Conservation (phyloP, 1,140 invertebrate genomes). For the Drosophila pectinifera region DNA sequence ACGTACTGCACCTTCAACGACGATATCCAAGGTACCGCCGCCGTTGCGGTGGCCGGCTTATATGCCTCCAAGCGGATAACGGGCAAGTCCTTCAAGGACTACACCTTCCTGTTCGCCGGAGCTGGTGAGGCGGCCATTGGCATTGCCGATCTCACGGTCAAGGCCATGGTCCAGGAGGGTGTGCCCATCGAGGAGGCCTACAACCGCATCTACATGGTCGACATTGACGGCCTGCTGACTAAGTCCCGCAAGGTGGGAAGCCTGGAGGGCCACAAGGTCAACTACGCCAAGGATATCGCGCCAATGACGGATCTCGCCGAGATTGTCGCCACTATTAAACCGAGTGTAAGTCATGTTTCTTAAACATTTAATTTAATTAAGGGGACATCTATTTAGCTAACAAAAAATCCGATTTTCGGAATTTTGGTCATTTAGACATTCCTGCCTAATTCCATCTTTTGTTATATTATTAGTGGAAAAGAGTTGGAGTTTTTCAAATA, state of each 20-base stretch:
- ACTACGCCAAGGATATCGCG: slow-evolving; percentile 93
- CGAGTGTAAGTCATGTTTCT: slow-evolving; percentile 86
- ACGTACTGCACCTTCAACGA: slow-evolving; percentile 98
- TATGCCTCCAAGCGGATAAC: slow-evolving; percentile 93
- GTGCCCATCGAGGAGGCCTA: slow-evolving; percentile 89
- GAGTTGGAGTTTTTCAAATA: too few relatives aligned
- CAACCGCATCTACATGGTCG: slow-evolving; percentile 95
- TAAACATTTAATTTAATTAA: too few relatives aligned
- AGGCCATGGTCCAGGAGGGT: slow-evolving; percentile 94
- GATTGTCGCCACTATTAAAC: slow-evolving; percentile 93
- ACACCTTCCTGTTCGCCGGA: slow-evolving; percentile 95
- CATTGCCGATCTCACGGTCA: slow-evolving; percentile 93
- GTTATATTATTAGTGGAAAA: too few relatives aligned
- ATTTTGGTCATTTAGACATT: too few relatives aligned
- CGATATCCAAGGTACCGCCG: slow-evolving; percentile 98
- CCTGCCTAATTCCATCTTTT: too few relatives aligned
- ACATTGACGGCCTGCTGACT: slow-evolving; percentile 92
- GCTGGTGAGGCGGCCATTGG: slow-evolving; percentile 96
- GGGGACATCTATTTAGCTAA: too few relatives aligned
- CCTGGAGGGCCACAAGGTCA: slow-evolving; percentile 90
- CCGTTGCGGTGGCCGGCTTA: slow-evolving; percentile 96
- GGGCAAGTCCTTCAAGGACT: slow-evolving; percentile 91
- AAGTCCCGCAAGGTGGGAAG: slow-evolving; percentile 90
- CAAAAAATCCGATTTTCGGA: too few relatives aligned
- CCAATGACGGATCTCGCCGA: slow-evolving; percentile 91